Evolutionary conservation across 2,888 invertebrate genomes (phyloP), one percentile per base, ranked within the genome.

Genomic region (Pherbina coryleti): DNA sequence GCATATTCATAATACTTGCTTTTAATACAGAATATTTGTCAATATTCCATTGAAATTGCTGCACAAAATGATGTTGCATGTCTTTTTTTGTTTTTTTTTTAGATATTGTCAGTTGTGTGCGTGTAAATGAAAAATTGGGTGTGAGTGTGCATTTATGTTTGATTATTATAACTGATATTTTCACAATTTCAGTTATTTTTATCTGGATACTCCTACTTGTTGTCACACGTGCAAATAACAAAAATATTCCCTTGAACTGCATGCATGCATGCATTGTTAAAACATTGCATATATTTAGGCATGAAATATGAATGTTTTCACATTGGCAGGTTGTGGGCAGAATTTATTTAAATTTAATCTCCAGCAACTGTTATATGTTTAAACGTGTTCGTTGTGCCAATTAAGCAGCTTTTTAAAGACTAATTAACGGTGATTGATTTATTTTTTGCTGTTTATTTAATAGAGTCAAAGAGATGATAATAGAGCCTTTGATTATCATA

Each of bases 21-120:
- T 74, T 64, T 60, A 75, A 34, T n/a, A 8, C 31, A 53, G 37
- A 67, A 67, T 67, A 66, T 66, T 75, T 67, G 66, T 67, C 53
- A 53, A 55, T 31, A 55, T 75, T 57, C 22, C 74, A 51, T 64
- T 34, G 17, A 64, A 64, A 64, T 17, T 28, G 31, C 64, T 34
- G 64, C 64, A 31, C 31, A 31, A 22, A 25, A 11, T 7, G 5
- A 19, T 22, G 22, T 60, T 7, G 57, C 3, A 22, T 60, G 57
- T 60, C 25, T 60, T 22, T 25, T 9, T 3, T 22, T 3, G 25
- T 60, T 25, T 60, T 11, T 60, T 22, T 25, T 9, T 3, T 22
- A 14, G 25, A 8, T 14, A 44, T 44, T 44, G 44, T 37, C 9
- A 11, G 9, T 1, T 44, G 19, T 60, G 57, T 60, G 11, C 57